These are phyloP conservation scores for Phanerotoma sp. DNA, from an alignment of 2,888 invertebrate genomes.

Conservation along the genomic window DNA sequence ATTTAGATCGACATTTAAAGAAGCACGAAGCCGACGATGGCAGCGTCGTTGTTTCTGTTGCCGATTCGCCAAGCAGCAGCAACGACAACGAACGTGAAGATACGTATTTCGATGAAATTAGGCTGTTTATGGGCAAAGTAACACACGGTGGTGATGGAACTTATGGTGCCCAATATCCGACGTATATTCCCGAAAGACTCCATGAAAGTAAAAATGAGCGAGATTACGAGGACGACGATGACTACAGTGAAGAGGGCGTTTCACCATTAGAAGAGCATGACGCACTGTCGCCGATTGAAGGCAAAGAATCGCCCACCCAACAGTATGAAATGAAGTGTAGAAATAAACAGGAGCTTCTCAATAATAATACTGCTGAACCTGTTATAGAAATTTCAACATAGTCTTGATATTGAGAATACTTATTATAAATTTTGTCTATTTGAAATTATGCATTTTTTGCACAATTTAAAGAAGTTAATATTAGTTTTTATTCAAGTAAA, in stretches of 20 bases:
- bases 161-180: slow-evolving; percentile 49
- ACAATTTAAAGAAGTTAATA: too few species aligned
- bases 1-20: slow-evolving; percentile 95
- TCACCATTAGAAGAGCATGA: slow-evolving; percentile 42
- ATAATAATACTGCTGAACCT: slow-evolving; percentile 63
- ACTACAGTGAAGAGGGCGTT: slow-evolving; percentile 42
- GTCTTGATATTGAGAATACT: too few species aligned
- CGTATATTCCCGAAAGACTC: slow-evolving; percentile 56
- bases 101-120: slow-evolving; percentile 84
- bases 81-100: slow-evolving; percentile 78
- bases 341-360: slow-evolving; percentile 61
- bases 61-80: slow-evolving; percentile 79
- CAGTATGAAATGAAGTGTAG: slow-evolving; percentile 49
- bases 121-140: slow-evolving; percentile 87
- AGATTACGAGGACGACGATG: slow-evolving; percentile 53
- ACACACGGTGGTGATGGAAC: slow-evolving; percentile 61
- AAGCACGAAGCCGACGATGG: slow-evolving; percentile 95
- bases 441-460: too few species aligned
- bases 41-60: slow-evolving; percentile 64
- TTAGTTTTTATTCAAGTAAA: too few species aligned
- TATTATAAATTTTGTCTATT: too few species aligned
- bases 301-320: slow-evolving; percentile 45
- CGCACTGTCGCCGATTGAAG: slow-evolving; percentile 42
- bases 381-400: slow-evolving; percentile 66
- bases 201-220: slow-evolving; percentile 49